These are phyloP conservation scores for Xanthia icteritia DNA, from an alignment of 2,888 invertebrate species.

Conservation along the genomic window DNA sequence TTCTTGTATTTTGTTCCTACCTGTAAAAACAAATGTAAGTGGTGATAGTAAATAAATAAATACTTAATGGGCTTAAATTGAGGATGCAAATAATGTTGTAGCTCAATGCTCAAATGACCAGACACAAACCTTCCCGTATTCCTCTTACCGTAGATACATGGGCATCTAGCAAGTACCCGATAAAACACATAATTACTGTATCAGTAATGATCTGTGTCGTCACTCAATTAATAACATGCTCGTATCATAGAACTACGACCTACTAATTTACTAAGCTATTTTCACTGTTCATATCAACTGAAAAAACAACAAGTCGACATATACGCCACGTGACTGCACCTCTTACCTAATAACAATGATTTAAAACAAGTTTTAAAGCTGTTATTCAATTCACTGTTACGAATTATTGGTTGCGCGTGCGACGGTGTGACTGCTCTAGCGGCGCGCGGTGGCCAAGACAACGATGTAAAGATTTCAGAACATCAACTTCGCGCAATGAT, in stretches of 20 bases:
- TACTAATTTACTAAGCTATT: neutral
- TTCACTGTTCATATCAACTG: neutral
- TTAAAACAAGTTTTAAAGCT: slow-evolving; percentile 36
- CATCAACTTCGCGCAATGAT: neutral
- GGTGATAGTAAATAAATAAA: too few relatives aligned
- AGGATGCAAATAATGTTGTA: neutral
- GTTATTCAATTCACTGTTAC: slow-evolving; percentile 54
- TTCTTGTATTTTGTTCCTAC: too few relatives aligned
- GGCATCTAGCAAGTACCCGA: neutral
- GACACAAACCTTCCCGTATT: neutral
- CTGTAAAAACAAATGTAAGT: too few relatives aligned
- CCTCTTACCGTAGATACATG: neutral
- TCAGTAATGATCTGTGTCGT: too few relatives aligned
- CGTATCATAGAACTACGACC: neutral
- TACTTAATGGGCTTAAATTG: neutral
- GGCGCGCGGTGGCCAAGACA: neutral
- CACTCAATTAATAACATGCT: neutral
- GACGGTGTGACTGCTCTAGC: neutral
- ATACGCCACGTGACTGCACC: slow-evolving; percentile 32
- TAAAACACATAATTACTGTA: neutral
- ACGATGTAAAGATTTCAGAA: slow-evolving; percentile 22
- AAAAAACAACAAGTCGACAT: neutral
- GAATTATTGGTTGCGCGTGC: slow-evolving; percentile 26
- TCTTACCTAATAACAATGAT: slow-evolving; percentile 14
- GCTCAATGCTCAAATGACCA: neutral